Conservation (phyloP, 2,888 invertebrate genomes). For the Calameuta idolon region DNA sequence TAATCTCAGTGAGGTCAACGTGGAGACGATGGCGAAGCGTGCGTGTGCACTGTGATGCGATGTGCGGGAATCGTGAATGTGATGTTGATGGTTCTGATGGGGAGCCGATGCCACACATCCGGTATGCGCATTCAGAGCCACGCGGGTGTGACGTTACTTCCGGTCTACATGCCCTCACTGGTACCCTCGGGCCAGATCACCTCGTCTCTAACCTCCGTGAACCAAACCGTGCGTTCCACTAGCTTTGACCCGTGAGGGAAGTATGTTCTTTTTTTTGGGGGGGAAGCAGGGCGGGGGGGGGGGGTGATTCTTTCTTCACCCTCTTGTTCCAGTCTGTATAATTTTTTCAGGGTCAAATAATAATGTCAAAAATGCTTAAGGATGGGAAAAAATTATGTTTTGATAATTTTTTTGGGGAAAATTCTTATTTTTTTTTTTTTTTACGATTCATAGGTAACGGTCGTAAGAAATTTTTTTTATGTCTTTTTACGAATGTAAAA, state of each 20-base stretch:
- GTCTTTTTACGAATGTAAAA: no score
- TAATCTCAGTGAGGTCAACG: constrained; percentile 10
- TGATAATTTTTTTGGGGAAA: not conserved
- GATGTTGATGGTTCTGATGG: constrained; percentile 66
- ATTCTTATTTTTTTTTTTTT: not conserved
- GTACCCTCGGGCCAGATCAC: constrained; percentile 48
- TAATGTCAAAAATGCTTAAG: not conserved
- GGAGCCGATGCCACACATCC: constrained; percentile 68
- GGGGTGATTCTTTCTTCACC: not conserved
- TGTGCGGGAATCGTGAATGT: constrained; percentile 61
- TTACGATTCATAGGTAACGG: not conserved
- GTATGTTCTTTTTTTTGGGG: constrained; percentile 17
- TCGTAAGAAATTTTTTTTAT: not conserved
- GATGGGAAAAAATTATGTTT: not conserved
- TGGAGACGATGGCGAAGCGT: constrained; percentile 21
- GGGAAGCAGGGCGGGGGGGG: not conserved
- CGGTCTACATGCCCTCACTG: constrained; percentile 64
- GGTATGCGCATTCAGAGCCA: constrained; percentile 68
- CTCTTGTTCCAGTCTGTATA: not conserved
- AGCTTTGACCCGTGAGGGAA: constrained; percentile 1
- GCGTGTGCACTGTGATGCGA: constrained; percentile 38
- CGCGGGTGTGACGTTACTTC: constrained; percentile 68
- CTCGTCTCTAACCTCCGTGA: constrained; percentile 62
- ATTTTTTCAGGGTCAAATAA: not conserved
- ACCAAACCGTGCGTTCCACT: constrained; percentile 43